These are phyloP conservation scores for Monochamus saltuarius DNA, from an alignment of 1,140 invertebrate species.

Conservation along the genomic window DNA sequence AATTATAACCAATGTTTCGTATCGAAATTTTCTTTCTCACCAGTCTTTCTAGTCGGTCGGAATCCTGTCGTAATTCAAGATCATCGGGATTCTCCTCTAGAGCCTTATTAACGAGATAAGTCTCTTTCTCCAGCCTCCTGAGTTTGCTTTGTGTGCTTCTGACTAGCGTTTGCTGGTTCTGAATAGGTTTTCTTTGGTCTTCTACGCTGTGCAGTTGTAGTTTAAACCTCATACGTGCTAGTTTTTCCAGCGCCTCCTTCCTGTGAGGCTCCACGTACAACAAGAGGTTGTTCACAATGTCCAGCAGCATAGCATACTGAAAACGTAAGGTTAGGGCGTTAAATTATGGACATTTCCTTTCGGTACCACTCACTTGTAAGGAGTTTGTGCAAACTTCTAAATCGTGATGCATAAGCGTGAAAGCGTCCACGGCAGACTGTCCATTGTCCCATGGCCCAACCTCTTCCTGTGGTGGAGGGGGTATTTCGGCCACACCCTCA, in stretches of 20 bases:
- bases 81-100: conserved; percentile 71
- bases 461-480: conserved; percentile 67
- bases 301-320: conserved; percentile 92
- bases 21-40: conserved; percentile 46
- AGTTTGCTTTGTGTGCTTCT: conserved; percentile 78
- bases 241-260: conserved; percentile 84
- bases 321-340: conserved; percentile 34
- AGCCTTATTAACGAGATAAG: conserved; percentile 83
- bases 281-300: conserved; percentile 95
- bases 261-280: conserved; percentile 95
- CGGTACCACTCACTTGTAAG: conserved; percentile 61
- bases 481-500: conserved; percentile 64
- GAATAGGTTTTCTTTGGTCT: conserved; percentile 89
- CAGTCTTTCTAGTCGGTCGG: conserved; percentile 69
- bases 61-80: conserved; percentile 64
- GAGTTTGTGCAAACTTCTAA: conserved; percentile 97
- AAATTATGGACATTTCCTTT: too few relatives aligned
- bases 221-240: conserved; percentile 91
- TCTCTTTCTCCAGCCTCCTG: conserved; percentile 84
- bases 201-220: conserved; percentile 85
- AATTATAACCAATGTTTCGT: not conserved
- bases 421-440: conserved; percentile 91
- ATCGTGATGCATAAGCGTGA: conserved; percentile 98
- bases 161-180: conserved; percentile 85
- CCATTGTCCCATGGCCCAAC: conserved; percentile 71